phyloP scores from a whole-genome alignment of 2,113 vertebrate genomes.

The Platanista minor region DNA sequence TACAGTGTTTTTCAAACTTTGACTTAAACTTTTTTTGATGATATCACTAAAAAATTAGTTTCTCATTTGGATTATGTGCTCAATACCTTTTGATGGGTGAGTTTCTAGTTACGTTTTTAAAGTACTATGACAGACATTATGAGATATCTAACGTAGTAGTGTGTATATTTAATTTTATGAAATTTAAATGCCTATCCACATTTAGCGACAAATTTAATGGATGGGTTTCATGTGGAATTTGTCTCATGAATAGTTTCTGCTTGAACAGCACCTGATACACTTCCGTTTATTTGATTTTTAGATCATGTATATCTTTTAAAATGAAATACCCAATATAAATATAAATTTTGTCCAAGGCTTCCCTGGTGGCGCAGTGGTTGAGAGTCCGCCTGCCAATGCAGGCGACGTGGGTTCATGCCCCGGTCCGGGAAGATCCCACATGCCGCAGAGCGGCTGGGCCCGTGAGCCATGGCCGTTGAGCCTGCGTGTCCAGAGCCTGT shows the following conservation, averaged over 20 bases:
- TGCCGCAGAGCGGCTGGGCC: too few relatives aligned
- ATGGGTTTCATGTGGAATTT: neutral
- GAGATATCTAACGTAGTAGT: neutral
- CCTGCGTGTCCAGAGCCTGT: too few relatives aligned
- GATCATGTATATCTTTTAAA: slow-evolving; percentile 1
- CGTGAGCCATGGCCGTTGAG: too few relatives aligned
- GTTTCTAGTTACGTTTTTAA: neutral
- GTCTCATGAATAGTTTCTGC: neutral
- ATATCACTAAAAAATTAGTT: neutral
- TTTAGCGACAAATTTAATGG: slow-evolving; percentile 10
- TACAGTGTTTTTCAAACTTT: neutral
- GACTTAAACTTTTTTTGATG: neutral
- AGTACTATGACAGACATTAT: neutral
- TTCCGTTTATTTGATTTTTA: slow-evolving; percentile 40
- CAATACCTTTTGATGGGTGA: neutral
- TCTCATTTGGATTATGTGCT: neutral
- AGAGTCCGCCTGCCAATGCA: too few relatives aligned
- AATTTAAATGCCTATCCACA: neutral
- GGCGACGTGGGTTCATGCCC: too few relatives aligned
- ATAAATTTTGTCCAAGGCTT: slow-evolving; percentile 46
- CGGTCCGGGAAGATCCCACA: too few relatives aligned
- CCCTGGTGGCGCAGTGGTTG: too few relatives aligned
- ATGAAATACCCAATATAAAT: slow-evolving; percentile 28
- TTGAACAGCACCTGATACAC: neutral
- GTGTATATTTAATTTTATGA: slow-evolving; percentile 12